These are phyloP conservation scores for Callinectes sapidus DNA, from an alignment of 2,888 invertebrate species.

Conservation along the genomic window DNA sequence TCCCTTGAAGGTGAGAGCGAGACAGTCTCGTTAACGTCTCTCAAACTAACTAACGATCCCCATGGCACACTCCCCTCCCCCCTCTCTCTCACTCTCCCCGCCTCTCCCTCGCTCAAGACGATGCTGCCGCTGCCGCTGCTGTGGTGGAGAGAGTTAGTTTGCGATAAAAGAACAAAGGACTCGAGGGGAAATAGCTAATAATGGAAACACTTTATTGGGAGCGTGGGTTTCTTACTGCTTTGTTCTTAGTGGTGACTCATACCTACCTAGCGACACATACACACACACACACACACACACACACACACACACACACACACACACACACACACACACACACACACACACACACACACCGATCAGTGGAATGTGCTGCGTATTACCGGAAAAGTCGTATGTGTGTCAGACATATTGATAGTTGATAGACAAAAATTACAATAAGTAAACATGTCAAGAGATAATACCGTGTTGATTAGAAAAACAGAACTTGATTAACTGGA, in stretches of 20 bases:
- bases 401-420: too few relatives aligned
- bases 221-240: background rate
- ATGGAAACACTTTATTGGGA: conserved; percentile 1
- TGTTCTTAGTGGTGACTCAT: conserved; percentile 5
- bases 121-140: background rate
- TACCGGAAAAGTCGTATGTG: too few relatives aligned
- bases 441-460: too few relatives aligned
- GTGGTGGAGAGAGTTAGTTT: background rate
- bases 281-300: conserved; percentile 1
- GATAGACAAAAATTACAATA: too few relatives aligned
- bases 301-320: background rate
- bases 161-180: background rate
- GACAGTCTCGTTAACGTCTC: background rate
- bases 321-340: too few relatives aligned
- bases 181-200: background rate
- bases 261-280: background rate
- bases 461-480: too few relatives aligned
- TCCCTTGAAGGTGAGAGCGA: background rate
- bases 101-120: background rate
- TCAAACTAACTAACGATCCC: background rate
- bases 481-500: too few relatives aligned
- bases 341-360: too few relatives aligned
- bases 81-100: background rate
- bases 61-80: background rate
- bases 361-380: too few relatives aligned